Evolutionary conservation across 2,113 vertebrate genomes (phyloP).

Genomic region (Sorex araneus): DNA sequence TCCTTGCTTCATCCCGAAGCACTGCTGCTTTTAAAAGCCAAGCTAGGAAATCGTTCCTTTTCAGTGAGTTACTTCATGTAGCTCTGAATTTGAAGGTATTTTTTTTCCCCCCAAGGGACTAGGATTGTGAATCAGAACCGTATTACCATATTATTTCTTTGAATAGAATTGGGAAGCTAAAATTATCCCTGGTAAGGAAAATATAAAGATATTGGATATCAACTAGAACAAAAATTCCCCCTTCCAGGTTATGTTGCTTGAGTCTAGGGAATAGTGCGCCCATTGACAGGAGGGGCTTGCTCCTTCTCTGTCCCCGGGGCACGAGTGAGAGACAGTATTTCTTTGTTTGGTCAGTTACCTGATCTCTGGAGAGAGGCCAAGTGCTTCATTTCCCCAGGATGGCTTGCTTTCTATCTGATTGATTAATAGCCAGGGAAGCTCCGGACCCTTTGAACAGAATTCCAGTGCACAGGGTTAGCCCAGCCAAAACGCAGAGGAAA

Average conservation of each 20-base stretch:
- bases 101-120: conserved; percentile 35
- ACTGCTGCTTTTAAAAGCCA: conserved; percentile 45
- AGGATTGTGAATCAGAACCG: neutral
- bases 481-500: neutral
- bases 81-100: neutral
- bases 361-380: conserved; percentile 73
- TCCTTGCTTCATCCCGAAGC: conserved; percentile 20
- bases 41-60: neutral
- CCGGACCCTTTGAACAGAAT: neutral
- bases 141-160: neutral
- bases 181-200: conserved; percentile 60
- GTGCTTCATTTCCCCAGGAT: conserved; percentile 74
- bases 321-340: conserved; percentile 72
- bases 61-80: conserved; percentile 25
- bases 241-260: neutral
- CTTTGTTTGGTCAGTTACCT: conserved; percentile 80
- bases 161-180: conserved; percentile 58
- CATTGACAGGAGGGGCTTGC: conserved; percentile 67
- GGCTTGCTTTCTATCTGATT: conserved; percentile 59
- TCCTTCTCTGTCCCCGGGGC: conserved; percentile 51
- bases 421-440: conserved; percentile 64
- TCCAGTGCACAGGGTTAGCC: neutral
- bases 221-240: conserved; percentile 32
- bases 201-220: conserved; percentile 58
- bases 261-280: conserved; percentile 46